Conservation (phyloP, 2,888 invertebrate genomes). For the Zelleria hepariella region DNA sequence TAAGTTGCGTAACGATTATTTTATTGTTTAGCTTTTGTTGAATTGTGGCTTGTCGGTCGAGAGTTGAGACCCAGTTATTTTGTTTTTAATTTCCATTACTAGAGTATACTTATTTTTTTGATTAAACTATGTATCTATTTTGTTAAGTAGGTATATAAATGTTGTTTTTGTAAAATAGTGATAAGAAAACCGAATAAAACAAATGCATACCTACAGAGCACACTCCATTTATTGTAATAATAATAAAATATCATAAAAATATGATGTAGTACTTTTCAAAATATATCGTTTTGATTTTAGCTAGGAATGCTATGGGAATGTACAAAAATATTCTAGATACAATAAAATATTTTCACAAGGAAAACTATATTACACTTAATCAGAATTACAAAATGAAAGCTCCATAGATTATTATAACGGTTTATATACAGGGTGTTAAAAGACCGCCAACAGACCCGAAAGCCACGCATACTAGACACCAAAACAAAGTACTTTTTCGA, state of each 20-base stretch:
- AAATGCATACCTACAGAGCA: neutral
- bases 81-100: neutral
- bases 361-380: neutral
- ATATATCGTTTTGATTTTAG: neutral
- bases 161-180: neutral
- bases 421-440: no score
- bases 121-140: neutral
- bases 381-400: neutral
- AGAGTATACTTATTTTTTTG: neutral
- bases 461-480: no score
- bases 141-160: no score
- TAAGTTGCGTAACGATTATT: neutral
- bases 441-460: no score
- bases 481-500: no score
- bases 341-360: neutral
- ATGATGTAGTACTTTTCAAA: neutral
- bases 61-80: neutral
- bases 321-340: slow-evolving; percentile 1
- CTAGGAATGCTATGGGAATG: slow-evolving; percentile 9
- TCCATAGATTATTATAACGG: no score
- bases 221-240: neutral
- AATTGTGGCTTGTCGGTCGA: neutral
- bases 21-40: neutral
- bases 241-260: neutral
- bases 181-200: neutral